These are phyloP conservation scores for Aethes cnicana DNA, from an alignment of 2,888 invertebrate species.

Conservation along the genomic window DNA sequence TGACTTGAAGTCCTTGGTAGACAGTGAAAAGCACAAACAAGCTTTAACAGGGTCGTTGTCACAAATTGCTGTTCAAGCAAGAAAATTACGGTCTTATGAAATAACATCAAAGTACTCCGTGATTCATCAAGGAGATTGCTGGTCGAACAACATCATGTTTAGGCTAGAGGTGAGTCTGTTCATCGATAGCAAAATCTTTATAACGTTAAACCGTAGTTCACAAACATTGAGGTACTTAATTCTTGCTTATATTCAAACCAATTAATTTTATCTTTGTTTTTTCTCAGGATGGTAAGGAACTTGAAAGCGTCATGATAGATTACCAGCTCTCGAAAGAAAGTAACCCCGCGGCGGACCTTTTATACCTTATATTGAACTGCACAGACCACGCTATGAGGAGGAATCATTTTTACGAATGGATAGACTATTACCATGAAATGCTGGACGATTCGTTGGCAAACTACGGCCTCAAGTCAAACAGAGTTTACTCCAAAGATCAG, in stretches of 20 bases:
- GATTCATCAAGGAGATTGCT: conserved; percentile 54
- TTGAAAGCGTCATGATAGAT: conserved; percentile 48
- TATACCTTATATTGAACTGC: conserved; percentile 49
- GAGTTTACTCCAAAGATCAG: conserved; percentile 41
- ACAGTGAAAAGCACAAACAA: conserved; percentile 40
- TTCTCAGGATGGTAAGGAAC: conserved; percentile 43
- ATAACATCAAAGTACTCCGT: conserved; percentile 41
- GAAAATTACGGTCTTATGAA: conserved; percentile 36
- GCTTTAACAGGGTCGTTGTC: conserved; percentile 35
- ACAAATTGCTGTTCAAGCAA: conserved; percentile 3
- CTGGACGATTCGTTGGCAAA: conserved; percentile 39
- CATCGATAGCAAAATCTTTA: too few species aligned
- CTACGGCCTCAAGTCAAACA: conserved; percentile 39
- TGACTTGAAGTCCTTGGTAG: conserved; percentile 35
- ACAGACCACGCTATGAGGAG: conserved; percentile 45
- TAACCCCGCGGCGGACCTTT: conserved; percentile 45
- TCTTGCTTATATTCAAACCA: too few species aligned
- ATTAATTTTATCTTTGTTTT: too few species aligned
- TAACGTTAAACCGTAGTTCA: too few species aligned
- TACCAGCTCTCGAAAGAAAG: conserved; percentile 46
- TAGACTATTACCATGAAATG: conserved; percentile 44
- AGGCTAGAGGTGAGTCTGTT: conserved; percentile 44
- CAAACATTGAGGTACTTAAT: too few species aligned
- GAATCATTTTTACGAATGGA: conserved; percentile 43
- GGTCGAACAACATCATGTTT: conserved; percentile 59